A percentile compares a stretch with the other conserved stretches of the same genome.
Conservation (phyloP, 2,113 vertebrate genomes). For the Paradisaea rubra region DNA sequence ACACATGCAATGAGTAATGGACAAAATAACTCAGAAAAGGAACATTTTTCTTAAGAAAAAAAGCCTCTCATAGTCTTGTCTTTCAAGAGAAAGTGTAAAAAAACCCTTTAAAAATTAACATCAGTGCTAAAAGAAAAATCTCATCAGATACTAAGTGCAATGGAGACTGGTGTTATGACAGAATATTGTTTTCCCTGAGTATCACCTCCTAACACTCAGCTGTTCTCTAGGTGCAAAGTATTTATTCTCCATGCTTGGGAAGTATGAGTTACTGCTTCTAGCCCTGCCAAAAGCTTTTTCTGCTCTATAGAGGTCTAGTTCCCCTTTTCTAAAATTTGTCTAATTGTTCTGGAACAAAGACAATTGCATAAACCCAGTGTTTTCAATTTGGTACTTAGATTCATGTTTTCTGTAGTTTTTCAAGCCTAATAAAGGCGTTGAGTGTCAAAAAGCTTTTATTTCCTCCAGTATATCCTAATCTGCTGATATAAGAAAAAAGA, state of each 20-base stretch:
- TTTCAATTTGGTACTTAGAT: neutral
- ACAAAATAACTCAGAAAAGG: neutral
- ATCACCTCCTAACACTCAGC: neutral
- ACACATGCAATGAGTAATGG: neutral
- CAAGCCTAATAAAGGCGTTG: neutral
- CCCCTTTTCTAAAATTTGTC: neutral
- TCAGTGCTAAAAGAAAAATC: neutral
- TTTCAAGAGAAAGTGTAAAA: neutral
- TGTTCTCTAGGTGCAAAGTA: neutral
- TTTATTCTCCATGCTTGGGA: neutral
- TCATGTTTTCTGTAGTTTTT: neutral
- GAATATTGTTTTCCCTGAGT: neutral
- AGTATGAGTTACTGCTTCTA: neutral
- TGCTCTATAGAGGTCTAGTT: neutral
- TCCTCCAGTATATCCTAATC: neutral
- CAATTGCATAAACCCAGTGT: neutral
- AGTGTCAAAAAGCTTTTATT: slow-evolving; percentile 37
- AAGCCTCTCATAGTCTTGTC: neutral
- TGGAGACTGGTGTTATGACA: neutral
- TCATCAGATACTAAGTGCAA: neutral
- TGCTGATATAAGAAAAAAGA: slow-evolving; percentile 24
- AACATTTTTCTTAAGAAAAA: neutral
- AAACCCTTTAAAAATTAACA: neutral
- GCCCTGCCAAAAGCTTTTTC: neutral
- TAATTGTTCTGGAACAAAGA: neutral